A percentile compares a stretch with the other conserved stretches of the same genome.
Conservation (phyloP, 2,888 invertebrate species). For the Augiades crinisus region DNA sequence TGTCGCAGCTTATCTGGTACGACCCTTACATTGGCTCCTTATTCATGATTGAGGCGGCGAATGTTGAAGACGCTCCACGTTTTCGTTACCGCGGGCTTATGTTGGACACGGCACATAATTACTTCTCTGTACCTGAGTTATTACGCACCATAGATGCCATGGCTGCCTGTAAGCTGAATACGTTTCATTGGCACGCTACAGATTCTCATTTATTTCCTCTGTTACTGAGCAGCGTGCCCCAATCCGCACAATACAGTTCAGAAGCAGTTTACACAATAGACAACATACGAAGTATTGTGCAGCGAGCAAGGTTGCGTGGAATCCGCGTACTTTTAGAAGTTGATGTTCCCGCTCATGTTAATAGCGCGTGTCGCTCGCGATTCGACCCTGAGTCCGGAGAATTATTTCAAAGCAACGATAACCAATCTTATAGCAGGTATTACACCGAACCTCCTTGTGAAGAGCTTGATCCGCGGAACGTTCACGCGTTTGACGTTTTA, state of each 20-base stretch:
- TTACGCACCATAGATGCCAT: constrained; percentile 90
- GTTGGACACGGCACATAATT: constrained; percentile 94
- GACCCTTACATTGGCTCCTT: constrained; percentile 82
- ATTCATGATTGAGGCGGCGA: constrained; percentile 83
- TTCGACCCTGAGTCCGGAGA: constrained; percentile 82
- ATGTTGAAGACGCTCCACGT: constrained; percentile 87
- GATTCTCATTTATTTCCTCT: constrained; percentile 96
- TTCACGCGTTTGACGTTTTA: constrained; percentile 84
- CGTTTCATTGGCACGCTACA: constrained; percentile 94
- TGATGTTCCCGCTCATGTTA: constrained; percentile 92
- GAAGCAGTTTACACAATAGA: constrained; percentile 86
- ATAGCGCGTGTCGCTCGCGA: constrained; percentile 91
- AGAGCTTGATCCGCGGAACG: constrained; percentile 88
- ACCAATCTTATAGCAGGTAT: constrained; percentile 81
- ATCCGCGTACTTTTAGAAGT: constrained; percentile 93
- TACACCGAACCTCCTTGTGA: constrained; percentile 92
- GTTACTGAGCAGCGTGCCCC: constrained; percentile 86
- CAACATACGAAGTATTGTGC: constrained; percentile 86
- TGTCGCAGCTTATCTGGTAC: constrained; percentile 89
- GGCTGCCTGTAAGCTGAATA: constrained; percentile 93
- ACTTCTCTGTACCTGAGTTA: constrained; percentile 86
- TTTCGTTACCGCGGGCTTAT: constrained; percentile 91
- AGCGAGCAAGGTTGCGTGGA: constrained; percentile 89
- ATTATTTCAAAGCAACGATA: constrained; percentile 72
- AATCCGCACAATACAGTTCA: constrained; percentile 86